Conservation (phyloP, 2,888 invertebrate genomes). For the Sthenelais limicola region DNA sequence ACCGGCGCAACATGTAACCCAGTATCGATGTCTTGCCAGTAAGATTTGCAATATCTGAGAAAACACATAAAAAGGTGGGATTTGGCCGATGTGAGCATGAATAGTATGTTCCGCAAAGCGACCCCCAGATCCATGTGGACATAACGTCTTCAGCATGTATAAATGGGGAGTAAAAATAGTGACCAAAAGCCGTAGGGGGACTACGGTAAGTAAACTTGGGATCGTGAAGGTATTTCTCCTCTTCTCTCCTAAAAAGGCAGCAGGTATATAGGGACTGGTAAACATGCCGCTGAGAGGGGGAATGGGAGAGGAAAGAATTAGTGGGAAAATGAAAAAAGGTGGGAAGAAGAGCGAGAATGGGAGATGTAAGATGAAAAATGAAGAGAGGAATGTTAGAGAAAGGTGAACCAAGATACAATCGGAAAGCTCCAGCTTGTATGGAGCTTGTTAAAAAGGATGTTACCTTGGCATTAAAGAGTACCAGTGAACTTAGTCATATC, state of each 20-base stretch:
- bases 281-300: neutral
- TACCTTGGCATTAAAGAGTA: too few species aligned
- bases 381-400: too few species aligned
- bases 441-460: too few species aligned
- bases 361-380: too few species aligned
- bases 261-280: neutral
- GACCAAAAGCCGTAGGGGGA: neutral
- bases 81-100: neutral
- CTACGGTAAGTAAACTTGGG: neutral
- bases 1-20: neutral
- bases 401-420: too few species aligned
- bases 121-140: neutral
- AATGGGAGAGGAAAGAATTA: neutral
- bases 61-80: neutral
- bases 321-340: neutral
- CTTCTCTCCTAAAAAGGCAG: neutral
- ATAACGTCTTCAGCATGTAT: neutral
- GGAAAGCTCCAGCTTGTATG: too few species aligned
- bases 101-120: neutral
- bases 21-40: neutral
- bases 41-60: neutral
- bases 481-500: too few species aligned
- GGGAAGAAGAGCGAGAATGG: neutral
- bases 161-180: constrained; percentile 2
- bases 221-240: neutral